A percentile compares a stretch with the other conserved stretches of the same genome.
phyloP scores from a whole-genome alignment of 1,140 invertebrate species.

The Papilio glaucus region DNA sequence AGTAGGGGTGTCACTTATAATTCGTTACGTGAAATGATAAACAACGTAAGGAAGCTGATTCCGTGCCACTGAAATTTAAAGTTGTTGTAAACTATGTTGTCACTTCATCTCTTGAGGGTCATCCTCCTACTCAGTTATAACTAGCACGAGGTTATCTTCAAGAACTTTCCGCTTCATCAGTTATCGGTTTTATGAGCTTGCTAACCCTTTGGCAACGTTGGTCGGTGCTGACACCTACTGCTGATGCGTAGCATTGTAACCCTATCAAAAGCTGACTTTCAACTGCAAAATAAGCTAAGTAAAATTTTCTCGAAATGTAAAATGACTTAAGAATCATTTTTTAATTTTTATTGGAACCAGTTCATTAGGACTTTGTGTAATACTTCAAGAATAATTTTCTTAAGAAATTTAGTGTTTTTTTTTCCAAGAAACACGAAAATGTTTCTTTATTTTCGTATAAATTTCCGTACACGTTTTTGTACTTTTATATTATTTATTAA shows the following conservation, averaged over 20 bases:
- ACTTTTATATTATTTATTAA: background rate
- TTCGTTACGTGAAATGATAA: too few species aligned
- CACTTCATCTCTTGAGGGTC: background rate
- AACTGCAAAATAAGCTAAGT: background rate
- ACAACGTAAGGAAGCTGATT: background rate
- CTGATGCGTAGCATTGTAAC: background rate
- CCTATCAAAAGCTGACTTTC: background rate
- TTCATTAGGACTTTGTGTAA: background rate
- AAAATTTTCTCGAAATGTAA: too few species aligned
- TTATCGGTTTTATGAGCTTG: slow-evolving; percentile 12
- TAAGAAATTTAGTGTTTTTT: too few species aligned
- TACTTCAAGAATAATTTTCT: too few species aligned
- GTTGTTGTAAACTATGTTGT: background rate
- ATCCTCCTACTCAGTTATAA: slow-evolving; percentile 9
- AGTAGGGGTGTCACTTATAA: too few species aligned
- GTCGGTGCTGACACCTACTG: background rate
- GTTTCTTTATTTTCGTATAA: too few species aligned
- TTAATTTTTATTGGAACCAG: too few species aligned
- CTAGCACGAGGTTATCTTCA: background rate
- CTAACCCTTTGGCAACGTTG: background rate
- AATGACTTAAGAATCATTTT: too few species aligned
- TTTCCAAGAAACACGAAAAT: too few species aligned
- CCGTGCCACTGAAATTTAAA: background rate
- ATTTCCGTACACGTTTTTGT: too few species aligned
- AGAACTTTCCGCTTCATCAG: slow-evolving; percentile 23